phyloP scores from a whole-genome alignment of 2,888 invertebrate species.

The Acleris holmiana region DNA sequence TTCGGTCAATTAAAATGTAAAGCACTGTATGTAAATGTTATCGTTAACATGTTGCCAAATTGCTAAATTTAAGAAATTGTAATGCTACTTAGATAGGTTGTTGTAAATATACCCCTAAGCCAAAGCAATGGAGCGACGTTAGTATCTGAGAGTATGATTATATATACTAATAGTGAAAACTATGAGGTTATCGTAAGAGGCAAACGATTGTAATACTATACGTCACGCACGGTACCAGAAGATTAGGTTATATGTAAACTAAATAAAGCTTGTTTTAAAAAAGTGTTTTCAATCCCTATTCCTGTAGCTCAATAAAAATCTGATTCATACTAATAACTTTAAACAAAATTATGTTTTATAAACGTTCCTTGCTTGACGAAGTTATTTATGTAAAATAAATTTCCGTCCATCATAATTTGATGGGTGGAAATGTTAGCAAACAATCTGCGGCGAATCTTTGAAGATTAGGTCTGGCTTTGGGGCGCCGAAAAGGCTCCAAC shows the following conservation, averaged over 20 bases:
- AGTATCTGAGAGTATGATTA: slow-evolving; percentile 58
- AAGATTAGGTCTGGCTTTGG: slow-evolving; percentile 76
- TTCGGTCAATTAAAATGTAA: slow-evolving; percentile 78
- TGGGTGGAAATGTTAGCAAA: slow-evolving; percentile 75
- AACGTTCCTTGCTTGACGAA: slow-evolving; percentile 41
- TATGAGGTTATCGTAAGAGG: slow-evolving; percentile 51
- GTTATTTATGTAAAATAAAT: slow-evolving; percentile 73
- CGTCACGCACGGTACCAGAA: slow-evolving; percentile 63
- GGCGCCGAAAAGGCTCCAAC: slow-evolving; percentile 75
- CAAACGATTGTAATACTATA: slow-evolving; percentile 61
- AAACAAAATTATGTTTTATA: neutral
- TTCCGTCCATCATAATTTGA: slow-evolving; percentile 74
- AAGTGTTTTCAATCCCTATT: slow-evolving; percentile 47
- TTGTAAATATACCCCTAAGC: slow-evolving; percentile 79
- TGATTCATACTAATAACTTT: neutral
- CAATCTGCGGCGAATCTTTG: slow-evolving; percentile 78
- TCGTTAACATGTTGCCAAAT: slow-evolving; percentile 79
- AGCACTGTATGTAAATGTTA: slow-evolving; percentile 71
- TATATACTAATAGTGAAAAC: slow-evolving; percentile 57
- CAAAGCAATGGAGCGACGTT: slow-evolving; percentile 69
- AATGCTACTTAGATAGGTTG: slow-evolving; percentile 69
- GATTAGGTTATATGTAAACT: slow-evolving; percentile 64
- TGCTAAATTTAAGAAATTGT: slow-evolving; percentile 67
- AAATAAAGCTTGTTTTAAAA: slow-evolving; percentile 83
- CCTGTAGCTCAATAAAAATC: neutral